Base-by-base conservation (phyloP, 2,797 vertebrate genomes). In the Propithecus perrieri region DNA sequence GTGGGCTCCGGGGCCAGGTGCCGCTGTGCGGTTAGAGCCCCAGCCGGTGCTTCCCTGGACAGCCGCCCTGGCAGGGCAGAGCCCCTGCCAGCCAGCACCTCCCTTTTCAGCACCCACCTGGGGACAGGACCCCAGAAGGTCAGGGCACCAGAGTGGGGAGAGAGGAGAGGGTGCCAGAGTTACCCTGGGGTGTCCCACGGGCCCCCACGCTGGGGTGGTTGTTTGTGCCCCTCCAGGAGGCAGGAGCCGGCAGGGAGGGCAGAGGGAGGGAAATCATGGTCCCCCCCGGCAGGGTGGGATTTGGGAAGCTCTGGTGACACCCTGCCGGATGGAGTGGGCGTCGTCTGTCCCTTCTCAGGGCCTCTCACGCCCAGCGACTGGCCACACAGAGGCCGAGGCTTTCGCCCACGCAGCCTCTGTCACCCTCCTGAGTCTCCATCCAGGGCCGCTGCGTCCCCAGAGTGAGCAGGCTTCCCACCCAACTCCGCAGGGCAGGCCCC, bases 241-340 rank as follows among this genome's bases (percentile, higher is more conserved):
- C 18, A n/a, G 50, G 71, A 41, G 63, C 6, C 0, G 2, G 33
- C 33, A 1, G 63, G 15, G 1, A 15, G 20, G n/a, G n/a, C 33
- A 28, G 46, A 22, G 2, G 38, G 6, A 30, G 55, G 50, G 46
- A 22, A 26, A 63, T 38, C 50, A 11, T 0, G 1, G 35, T 33
- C 24, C 7, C 7, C 26, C 2, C 0, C 1, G n/a, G n/a, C 1
- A 4, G n/a, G 63, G 8, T 55, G 17, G 33, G 4, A 8, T 17
- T 7, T 0, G 22, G 55, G 9, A 22, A 24, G 65, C 14, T 12
- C 33, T 15, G 24, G 15, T 38, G 46, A 48, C 0, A 2, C 17
- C 1, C 59, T 3, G 4, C 24, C 30, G 55, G 35, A 18, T 8
- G 3, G 38, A 2, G 5, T 59, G 9, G 0, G 8, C 11, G 2